Base-by-base conservation (phyloP, 2,797 vertebrate genomes). In the Melanotaenia boesemani region DNA sequence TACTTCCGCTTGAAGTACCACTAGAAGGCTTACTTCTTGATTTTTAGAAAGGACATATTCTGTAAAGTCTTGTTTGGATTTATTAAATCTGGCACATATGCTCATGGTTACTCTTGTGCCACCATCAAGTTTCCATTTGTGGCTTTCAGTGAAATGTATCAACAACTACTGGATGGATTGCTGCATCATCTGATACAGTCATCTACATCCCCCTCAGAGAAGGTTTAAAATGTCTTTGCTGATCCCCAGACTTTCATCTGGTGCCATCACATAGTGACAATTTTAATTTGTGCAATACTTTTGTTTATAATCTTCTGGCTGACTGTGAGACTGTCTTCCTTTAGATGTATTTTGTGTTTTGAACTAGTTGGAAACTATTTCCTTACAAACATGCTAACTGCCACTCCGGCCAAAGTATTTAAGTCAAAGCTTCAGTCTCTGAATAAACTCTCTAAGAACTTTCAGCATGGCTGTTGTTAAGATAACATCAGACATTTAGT, bases 131-230 rank as follows among this genome's bases (percentile, higher is more conserved):
- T 65, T 50, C 34, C 20, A 16, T 48, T 48, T 59, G 41, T 59
- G n/a, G 28, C 58, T 69, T 55, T 36, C 54, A 56, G 55, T 56
- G 55, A 56, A 56, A 39, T 55, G 7, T 16, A 58, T 61, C 22
- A 62, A 39, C 39, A 65, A 61, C 56, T 57, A 60, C 30, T 34
- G 24, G 57, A 36, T 22, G 41, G 9, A 46, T 13, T 48, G 11
- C 30, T 30, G 13, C 58, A 18, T 48, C 24, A 62, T 61, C n/a
- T 66, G 0, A 57, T 34, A 55, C 11, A 48, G 10, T 32, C 18
- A 13, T 20, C n/a, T 5, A 15, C 28, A 28, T 30, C 55, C 26
- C n/a, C 6, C n/a, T 58, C n/a, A 59, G 44, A 32, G 36, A 32
- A 60, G n/a, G 8, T 73, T 50, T 20, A 15, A 22, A 2, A 59